Conservation (phyloP, 2,113 vertebrate genomes). For the Xiphophorus maculatus region DNA sequence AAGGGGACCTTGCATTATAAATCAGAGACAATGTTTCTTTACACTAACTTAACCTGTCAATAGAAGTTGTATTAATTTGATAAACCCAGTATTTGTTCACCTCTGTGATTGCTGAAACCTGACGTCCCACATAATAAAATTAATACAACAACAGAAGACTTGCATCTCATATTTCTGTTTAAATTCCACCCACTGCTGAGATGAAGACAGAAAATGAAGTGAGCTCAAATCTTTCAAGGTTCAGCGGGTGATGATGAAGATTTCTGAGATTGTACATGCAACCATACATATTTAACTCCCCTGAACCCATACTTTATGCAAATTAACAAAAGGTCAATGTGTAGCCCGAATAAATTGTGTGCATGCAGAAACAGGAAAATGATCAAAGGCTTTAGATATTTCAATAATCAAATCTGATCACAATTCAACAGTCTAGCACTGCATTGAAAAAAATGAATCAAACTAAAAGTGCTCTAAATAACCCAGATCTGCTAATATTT, state of each 20-base stretch:
- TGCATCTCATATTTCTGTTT: neutral
- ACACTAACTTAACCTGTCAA: neutral
- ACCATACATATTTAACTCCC: neutral
- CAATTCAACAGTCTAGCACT: neutral
- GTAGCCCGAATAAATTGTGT: neutral
- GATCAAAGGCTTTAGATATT: neutral
- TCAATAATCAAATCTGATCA: neutral
- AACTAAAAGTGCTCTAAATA: neutral
- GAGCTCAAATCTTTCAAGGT: neutral
- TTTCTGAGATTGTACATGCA: neutral
- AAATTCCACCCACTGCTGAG: neutral
- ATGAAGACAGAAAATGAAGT: neutral
- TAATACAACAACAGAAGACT: neutral
- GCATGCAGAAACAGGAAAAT: neutral
- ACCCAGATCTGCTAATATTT: conserved; percentile 2
- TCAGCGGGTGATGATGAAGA: neutral
- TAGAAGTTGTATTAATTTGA: neutral
- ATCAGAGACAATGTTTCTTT: neutral
- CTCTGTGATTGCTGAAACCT: neutral
- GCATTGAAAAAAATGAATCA: neutral
- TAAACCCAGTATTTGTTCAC: neutral
- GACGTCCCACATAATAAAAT: neutral
- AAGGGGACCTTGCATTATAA: neutral
- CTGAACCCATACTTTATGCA: conserved; percentile 13
- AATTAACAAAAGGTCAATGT: neutral